Percentiles rank a stretch among this genome's conserved stretches.
Conservation (phyloP, 1,140 invertebrate species). For the Lordiphosa stackelbergi region DNA sequence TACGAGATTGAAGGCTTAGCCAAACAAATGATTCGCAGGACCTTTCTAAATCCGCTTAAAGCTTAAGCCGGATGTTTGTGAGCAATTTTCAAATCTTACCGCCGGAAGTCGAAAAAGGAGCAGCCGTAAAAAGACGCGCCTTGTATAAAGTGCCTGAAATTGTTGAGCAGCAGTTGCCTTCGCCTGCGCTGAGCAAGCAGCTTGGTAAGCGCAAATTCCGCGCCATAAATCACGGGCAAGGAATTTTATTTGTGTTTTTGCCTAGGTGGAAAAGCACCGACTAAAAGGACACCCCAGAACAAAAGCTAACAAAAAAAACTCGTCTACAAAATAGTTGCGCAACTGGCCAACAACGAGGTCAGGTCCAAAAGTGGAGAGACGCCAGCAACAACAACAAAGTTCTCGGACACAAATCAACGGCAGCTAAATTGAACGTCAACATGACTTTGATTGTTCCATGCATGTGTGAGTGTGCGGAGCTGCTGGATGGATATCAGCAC, state of each 20-base stretch:
- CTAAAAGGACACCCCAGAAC: constrained; percentile 21
- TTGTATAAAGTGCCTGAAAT: constrained; percentile 27
- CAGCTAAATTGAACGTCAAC: constrained; percentile 69
- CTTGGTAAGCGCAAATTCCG: constrained; percentile 66
- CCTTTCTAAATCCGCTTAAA: too few relatives aligned
- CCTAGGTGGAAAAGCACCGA: constrained; percentile 30
- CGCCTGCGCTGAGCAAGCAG: constrained; percentile 13
- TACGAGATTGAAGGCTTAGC: constrained; percentile 21
- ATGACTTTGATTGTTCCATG: constrained; percentile 62
- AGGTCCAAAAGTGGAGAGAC: constrained; percentile 19
- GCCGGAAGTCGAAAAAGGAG: constrained; percentile 19
- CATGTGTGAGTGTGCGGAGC: constrained; percentile 21
- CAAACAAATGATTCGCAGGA: constrained; percentile 24
- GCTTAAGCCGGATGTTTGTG: constrained; percentile 12
- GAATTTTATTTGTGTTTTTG: constrained; percentile 42
- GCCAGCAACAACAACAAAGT: constrained; percentile 8
- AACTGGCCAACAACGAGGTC: constrained; percentile 47
- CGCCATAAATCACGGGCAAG: constrained; percentile 67
- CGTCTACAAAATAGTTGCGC: constrained; percentile 49
- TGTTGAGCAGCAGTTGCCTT: constrained; percentile 26
- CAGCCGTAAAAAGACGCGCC: constrained; percentile 1
- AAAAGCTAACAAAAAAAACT: constrained; percentile 15
- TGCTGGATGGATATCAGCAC: constrained; percentile 35
- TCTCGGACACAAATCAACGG: constrained; percentile 65
- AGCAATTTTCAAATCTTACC: constrained; percentile 21